phyloP scores from a whole-genome alignment of 2,888 invertebrate genomes.

The Drosophila birchii region DNA sequence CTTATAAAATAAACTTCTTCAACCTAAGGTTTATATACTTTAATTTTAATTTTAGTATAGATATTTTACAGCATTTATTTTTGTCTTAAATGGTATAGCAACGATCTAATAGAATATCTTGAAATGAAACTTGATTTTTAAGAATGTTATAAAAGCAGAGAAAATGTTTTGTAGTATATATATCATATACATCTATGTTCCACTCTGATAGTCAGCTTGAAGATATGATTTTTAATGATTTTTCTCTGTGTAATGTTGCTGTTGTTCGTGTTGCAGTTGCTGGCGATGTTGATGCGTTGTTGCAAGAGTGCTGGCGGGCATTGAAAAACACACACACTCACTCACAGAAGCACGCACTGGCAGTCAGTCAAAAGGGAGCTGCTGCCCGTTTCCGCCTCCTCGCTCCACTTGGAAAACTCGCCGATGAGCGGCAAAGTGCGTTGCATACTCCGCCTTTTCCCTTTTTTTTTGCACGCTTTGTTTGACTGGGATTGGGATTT shows the following conservation, averaged over 20 bases:
- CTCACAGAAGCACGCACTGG: slow-evolving; percentile 46
- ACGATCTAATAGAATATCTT: not conserved
- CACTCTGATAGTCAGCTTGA: not conserved
- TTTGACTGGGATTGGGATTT: slow-evolving; percentile 77
- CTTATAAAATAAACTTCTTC: no score
- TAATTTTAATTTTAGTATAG: not conserved
- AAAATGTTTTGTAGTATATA: not conserved
- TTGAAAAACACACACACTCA: slow-evolving; percentile 64
- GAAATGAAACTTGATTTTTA: not conserved
- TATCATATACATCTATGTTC: not conserved
- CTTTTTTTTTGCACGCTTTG: slow-evolving; percentile 73
- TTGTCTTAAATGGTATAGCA: not conserved
- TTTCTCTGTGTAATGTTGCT: slow-evolving; percentile 14
- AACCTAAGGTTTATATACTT: no score
- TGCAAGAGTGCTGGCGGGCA: slow-evolving; percentile 71
- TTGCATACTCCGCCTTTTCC: slow-evolving; percentile 60
- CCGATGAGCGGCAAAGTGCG: slow-evolving; percentile 74
- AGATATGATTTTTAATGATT: not conserved
- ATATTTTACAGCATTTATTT: not conserved
- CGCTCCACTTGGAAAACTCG: slow-evolving; percentile 7
- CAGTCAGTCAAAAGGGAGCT: slow-evolving; percentile 65
- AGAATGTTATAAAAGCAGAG: not conserved
- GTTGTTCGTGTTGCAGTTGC: slow-evolving; percentile 14
- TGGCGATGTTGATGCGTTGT: slow-evolving; percentile 9
- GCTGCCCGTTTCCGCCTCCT: slow-evolving; percentile 11